Conservation (phyloP, 2,113 vertebrate species). For the Sphaerodactylus townsendi region DNA sequence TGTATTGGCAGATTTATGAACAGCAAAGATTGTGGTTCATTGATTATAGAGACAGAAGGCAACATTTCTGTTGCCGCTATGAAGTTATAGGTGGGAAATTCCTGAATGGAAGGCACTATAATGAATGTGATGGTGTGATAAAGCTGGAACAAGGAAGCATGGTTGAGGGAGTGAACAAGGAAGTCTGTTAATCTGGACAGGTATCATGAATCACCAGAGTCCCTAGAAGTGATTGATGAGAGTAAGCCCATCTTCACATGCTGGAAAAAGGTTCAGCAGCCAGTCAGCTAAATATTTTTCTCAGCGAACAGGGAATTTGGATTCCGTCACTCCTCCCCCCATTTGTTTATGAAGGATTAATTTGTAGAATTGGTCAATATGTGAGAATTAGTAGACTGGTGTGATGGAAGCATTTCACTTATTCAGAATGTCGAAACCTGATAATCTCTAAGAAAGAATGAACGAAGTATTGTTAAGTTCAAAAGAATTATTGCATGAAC, state of each 20-base stretch:
- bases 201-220: slow-evolving; percentile 29
- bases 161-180: slow-evolving; percentile 13
- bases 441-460: not conserved
- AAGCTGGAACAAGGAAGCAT: slow-evolving; percentile 3
- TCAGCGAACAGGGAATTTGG: not conserved
- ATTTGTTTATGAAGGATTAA: fast-evolving
- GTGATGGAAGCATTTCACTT: fast-evolving
- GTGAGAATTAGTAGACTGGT: fast-evolving
- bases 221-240: slow-evolving; percentile 11
- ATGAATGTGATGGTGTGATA: slow-evolving; percentile 18
- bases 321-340: not conserved
- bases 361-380: not conserved
- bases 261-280: not conserved
- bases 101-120: not conserved
- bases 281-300: slow-evolving; percentile 23
- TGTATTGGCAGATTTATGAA: not conserved
- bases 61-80: not conserved
- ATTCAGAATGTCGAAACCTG: not conserved
- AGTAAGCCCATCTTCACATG: slow-evolving; percentile 1
- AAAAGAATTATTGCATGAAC: not conserved
- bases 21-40: not conserved
- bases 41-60: not conserved
- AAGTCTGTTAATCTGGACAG: slow-evolving; percentile 28
- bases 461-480: fast-evolving
- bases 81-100: slow-evolving; percentile 6